Conservation (phyloP, 2,797 vertebrate genomes). For the Rhincodon typus region DNA sequence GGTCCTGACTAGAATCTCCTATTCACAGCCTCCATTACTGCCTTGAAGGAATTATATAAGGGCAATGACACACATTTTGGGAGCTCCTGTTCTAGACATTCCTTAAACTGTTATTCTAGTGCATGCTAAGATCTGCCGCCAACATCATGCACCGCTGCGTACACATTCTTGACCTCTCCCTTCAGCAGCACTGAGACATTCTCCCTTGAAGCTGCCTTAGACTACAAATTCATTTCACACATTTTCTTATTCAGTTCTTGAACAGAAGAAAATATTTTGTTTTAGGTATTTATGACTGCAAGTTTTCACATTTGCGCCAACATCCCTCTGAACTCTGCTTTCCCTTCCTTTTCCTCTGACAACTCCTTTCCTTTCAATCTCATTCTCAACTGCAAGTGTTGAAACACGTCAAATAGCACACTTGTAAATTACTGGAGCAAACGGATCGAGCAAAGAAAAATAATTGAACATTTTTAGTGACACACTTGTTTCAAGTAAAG, state of each 20-base stretch:
- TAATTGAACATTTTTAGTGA: neutral
- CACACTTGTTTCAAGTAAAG: neutral
- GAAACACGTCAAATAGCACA: neutral
- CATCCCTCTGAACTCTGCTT: neutral
- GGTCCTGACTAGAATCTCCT: neutral
- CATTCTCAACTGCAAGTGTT: neutral
- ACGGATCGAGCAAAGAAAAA: neutral
- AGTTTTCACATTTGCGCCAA: neutral
- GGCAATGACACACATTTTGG: neutral
- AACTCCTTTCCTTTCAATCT: neutral
- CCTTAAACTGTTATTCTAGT: neutral
- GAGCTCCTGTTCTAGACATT: neutral
- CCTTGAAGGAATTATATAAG: neutral
- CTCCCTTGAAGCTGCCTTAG: neutral
- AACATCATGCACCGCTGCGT: neutral
- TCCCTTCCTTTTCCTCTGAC: neutral
- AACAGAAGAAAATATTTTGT: neutral
- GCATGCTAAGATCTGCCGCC: neutral
- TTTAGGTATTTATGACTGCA: neutral
- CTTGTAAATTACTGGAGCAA: neutral
- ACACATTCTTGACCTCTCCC: neutral
- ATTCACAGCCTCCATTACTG: neutral
- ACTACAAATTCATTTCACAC: neutral
- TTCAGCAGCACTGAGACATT: neutral
- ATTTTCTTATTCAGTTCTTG: neutral